Percentiles rank a stretch among this genome's conserved stretches.
Conservation (phyloP, 2,797 vertebrate genomes). For the Microctenopoma stevenorrisi region DNA sequence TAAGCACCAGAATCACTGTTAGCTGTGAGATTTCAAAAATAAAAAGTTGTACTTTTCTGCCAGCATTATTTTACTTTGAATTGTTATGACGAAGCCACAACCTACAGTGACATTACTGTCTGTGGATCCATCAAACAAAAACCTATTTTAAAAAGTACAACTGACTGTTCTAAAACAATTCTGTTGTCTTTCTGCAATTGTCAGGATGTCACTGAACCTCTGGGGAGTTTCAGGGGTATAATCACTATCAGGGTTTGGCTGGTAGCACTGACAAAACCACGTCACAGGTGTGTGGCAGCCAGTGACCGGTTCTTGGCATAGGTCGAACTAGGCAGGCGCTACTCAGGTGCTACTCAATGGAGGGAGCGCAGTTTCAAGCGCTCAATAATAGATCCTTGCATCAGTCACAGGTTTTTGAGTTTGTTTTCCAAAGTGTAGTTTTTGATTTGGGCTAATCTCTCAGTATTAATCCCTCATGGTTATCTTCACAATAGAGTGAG, state of each 20-base stretch:
- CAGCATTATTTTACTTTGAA: not conserved
- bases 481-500: too few relatives aligned
- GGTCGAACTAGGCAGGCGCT: too few relatives aligned
- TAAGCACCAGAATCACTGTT: slow-evolving; percentile 10
- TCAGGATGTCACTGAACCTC: slow-evolving; percentile 1
- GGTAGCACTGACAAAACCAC: not conserved
- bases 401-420: too few relatives aligned
- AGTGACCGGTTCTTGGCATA: too few relatives aligned
- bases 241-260: slow-evolving; percentile 10
- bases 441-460: too few relatives aligned
- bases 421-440: too few relatives aligned
- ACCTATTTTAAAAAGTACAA: not conserved
- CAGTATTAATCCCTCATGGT: too few relatives aligned
- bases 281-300: not conserved
- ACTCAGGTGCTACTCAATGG: too few relatives aligned
- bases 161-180: not conserved
- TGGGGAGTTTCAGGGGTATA: not conserved
- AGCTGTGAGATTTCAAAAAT: slow-evolving; percentile 9
- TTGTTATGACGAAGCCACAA: not conserved
- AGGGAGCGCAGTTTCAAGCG: too few relatives aligned
- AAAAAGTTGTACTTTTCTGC: not conserved
- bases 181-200: not conserved
- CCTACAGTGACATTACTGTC: not conserved
- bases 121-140: not conserved
- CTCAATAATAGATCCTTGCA: too few relatives aligned